Evolutionary conservation across 2,888 invertebrate species (phyloP), one percentile per base, ranked within the genome.

Genomic region (Campoplex capitator): DNA sequence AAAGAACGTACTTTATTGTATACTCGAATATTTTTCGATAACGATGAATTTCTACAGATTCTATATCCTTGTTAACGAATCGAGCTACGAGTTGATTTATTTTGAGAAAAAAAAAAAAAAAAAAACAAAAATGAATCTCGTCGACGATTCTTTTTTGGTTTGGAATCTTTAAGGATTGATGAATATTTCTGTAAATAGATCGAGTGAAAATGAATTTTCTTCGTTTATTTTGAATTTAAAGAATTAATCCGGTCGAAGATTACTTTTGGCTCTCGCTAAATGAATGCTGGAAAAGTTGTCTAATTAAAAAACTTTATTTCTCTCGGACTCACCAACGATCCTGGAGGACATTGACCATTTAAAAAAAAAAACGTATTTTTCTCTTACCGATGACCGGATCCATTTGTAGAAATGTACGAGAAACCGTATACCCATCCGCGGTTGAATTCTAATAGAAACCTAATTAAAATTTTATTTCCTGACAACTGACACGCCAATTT

Each of bases 291-390:
- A 32, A 16, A 32, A 32, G 32, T 62, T 32, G 62, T 32, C 62
- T 62, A 32, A 62, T 62, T 62, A 62, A 62, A 62, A 62, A 62
- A 62, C 32, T 62, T 62, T 62, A 62, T 62, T 62, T 62, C 62
- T 62, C 62, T 62, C 62, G 62, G 62, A 62, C 16, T 7, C 32
- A 62, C 62, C 28, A 51, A 51, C 28, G 32, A 16, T 62, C 11
- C 16, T 7, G 6, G 62, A 62, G 62, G 62, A 62, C 62, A 62
- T 62, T 62, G 62, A 32, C 32, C 62, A 32, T 16, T 62, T 62
- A 32, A 62, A 62, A 62, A 32, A 32, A 62, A 62, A 62, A 32
- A 23, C 32, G 62, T 62, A 32, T 62, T 62, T 23, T 38, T 28
- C 62, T 62, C 32, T 62, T 28, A 13, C 62, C 62, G 32, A 62